phyloP scores from a whole-genome alignment of 2,797 vertebrate species.

The Pampus argenteus region DNA sequence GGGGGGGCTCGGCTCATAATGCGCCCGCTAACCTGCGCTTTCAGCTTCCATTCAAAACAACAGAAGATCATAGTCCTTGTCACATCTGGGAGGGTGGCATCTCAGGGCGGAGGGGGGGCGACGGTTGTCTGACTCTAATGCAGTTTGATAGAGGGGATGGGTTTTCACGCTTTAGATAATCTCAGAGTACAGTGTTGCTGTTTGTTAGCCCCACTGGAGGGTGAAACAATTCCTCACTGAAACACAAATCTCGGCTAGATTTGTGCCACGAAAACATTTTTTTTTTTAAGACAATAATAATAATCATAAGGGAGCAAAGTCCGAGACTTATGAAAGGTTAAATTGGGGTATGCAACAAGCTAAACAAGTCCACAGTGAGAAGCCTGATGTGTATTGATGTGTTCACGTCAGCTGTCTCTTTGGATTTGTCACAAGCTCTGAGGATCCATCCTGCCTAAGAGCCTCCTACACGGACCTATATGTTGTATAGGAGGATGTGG shows the following conservation, averaged over 20 bases:
- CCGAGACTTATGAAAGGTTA: not conserved
- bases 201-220: conserved; percentile 7
- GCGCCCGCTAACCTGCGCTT: conserved; percentile 56
- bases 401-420: conserved; percentile 60
- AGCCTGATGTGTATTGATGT: conserved; percentile 58
- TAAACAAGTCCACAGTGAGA: conserved; percentile 25
- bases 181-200: conserved; percentile 22
- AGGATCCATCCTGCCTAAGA: conserved; percentile 15
- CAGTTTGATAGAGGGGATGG: conserved; percentile 44
- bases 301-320: not conserved
- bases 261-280: not conserved
- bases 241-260: conserved; percentile 10
- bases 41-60: conserved; percentile 57
- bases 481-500: conserved; percentile 4
- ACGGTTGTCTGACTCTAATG: conserved; percentile 43
- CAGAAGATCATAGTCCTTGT: conserved; percentile 50
- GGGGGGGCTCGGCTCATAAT: conserved; percentile 4
- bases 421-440: conserved; percentile 27
- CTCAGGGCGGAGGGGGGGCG: not conserved
- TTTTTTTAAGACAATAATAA: not conserved
- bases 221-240: conserved; percentile 15
- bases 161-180: conserved; percentile 44
- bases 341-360: not conserved
- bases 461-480: conserved; percentile 6
- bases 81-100: conserved; percentile 37